Conservation (phyloP, 2,888 invertebrate species). For the Drosophila mayaguana region DNA sequence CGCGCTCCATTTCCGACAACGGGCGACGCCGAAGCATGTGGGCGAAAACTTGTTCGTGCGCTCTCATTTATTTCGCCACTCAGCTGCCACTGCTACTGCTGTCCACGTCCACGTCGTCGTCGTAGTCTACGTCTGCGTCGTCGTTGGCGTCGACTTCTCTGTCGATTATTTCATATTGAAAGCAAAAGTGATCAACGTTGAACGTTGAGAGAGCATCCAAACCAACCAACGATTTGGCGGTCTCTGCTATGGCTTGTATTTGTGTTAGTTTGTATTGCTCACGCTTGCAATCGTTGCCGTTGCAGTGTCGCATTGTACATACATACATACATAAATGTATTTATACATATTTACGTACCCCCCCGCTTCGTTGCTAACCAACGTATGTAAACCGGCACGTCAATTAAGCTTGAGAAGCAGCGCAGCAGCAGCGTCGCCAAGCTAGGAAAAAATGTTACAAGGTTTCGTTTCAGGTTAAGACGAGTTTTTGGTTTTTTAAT, state of each 20-base stretch:
- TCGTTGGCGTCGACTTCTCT: slow-evolving; percentile 26
- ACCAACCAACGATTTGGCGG: slow-evolving; percentile 33
- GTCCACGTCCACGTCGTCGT: slow-evolving; percentile 16
- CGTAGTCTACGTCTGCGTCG: slow-evolving; percentile 21
- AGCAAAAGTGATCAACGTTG: slow-evolving; percentile 84
- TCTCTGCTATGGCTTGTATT: slow-evolving; percentile 35
- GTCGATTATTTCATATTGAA: slow-evolving; percentile 84
- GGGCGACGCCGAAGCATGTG: slow-evolving; percentile 57
- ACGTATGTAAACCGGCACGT: slow-evolving; percentile 67
- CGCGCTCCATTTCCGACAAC: slow-evolving; percentile 55
- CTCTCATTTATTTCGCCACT: slow-evolving; percentile 53
- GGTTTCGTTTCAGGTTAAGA: slow-evolving; percentile 83
- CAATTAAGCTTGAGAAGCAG: slow-evolving; percentile 77
- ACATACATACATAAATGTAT: not conserved
- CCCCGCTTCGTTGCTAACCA: slow-evolving; percentile 41
- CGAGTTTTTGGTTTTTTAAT: slow-evolving; percentile 62
- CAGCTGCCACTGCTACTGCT: slow-evolving; percentile 14
- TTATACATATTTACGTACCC: not conserved
- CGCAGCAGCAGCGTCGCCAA: slow-evolving; percentile 55
- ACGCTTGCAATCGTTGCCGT: slow-evolving; percentile 51
- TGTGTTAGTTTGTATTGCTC: slow-evolving; percentile 37
- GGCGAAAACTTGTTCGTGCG: slow-evolving; percentile 74
- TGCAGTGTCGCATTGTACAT: slow-evolving; percentile 48
- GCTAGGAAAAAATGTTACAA: slow-evolving; percentile 82
- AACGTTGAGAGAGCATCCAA: slow-evolving; percentile 53